Base-by-base conservation (phyloP, 2,113 vertebrate genomes). In the Aegithalos caudatus region DNA sequence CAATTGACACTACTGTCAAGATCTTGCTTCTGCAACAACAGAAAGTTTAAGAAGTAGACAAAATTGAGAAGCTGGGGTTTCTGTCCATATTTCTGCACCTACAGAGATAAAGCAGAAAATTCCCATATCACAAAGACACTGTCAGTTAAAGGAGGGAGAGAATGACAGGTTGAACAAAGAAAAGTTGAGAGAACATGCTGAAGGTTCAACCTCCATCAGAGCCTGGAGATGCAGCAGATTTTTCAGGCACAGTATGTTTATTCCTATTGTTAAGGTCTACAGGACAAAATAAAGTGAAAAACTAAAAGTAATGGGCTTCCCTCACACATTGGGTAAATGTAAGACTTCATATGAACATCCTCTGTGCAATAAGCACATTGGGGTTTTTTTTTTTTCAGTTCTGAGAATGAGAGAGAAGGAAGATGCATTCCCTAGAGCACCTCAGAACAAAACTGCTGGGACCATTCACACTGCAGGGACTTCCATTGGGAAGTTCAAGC, bases 391-490 rank as follows among this genome's bases (percentile, higher is more conserved):
- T 9, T 7, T 57, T 76, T 71, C 2, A 2, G 0, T 35, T 56
- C 24, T 6, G 25, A 8, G 16, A 7, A 81, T 20, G 53, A 51
- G 53, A 67, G 37, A 76, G 28, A n/a, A n/a, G 23, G 17, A 89
- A 62, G 6, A 28, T 50, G 12, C 5, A 11, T 56, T 73, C 81
- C 37, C 50, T 37, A 37, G 23, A 78, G 42, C 42, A 66, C 2
- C 14, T 37, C 19, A 5, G 6, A 44, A 77, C 14, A 77, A 81
- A 65, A 37, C 22, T 24, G 4, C 50, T 54, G 45, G 33, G 38
- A 78, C 29, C 18, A 23, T 29, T 71, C 48, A 38, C 0, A 0
- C 42, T 38, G 24, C 50, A 44, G 37, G 14, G 6, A 27, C 18
- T 54, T 23, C 15, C 33, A 8, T 1, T 31, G 35, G 51, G 31